Base-by-base conservation (phyloP, 2,113 vertebrate species). In the Psammodynastes pulverulentus region DNA sequence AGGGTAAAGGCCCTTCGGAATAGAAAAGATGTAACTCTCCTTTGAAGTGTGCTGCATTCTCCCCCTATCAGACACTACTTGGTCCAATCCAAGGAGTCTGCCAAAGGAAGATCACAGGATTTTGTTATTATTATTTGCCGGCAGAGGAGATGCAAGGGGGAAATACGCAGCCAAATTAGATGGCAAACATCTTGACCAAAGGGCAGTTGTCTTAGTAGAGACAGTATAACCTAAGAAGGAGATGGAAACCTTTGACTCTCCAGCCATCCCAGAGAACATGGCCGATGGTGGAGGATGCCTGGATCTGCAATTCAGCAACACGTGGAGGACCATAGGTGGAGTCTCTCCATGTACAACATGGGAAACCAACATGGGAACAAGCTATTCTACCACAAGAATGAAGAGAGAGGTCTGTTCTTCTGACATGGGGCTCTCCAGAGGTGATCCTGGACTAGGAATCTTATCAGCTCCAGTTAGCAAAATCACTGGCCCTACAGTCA, bases 21-120 rank as follows among this genome's bases (percentile, higher is more conserved):
- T 8, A 84, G 0, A 0, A 91, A 90, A 89, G 56, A 92, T 72
- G 87, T 86, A 92, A 48, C 92, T 91, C 95, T 94, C 92, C 90
- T 90, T 93, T 95, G 95, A 96, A 96, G 95, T 96, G 96, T 95
- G 94, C 93, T 0, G 0, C 26, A 1, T 94, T 94, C 56, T 93
- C 93, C 95, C 94, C 94, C 93, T 91, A 90, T 88, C 86, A 91
- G 91, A 92, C 93, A 0, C 1, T 95, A 93, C 88, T 94, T 85
- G 91, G 54, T 0, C n/a, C 91, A 94, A 95, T 62, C 29, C 94
- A 93, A 94, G 94, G 93, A 9, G 94, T 95, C 94, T 96, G 95
- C 95, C 95, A 93, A 92, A 91, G 93, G 56, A 62, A 91, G 89
- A 0, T 45, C 87, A 0, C 53, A 85, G 91, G 45, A 0, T 93